Base-by-base conservation (phyloP, 2,888 invertebrate genomes). In the Malachius bipustulatus region DNA sequence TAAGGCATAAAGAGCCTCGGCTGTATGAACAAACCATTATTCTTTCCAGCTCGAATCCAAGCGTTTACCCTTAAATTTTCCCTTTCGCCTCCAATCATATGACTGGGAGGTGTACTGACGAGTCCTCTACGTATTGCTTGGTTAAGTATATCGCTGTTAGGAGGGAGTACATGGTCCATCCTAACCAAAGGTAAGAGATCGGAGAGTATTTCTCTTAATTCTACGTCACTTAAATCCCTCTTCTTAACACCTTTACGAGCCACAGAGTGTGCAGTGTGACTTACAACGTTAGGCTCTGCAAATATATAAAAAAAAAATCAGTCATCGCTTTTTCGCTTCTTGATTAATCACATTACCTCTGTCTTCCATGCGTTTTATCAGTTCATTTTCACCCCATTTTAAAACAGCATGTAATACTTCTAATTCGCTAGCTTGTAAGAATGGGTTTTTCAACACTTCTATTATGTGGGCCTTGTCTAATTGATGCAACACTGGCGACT, bases 1-100 rank as follows among this genome's bases (percentile, higher is more conserved):
- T 93, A 93, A 26, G 94, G 93, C 72, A 87, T 81, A 64, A 93
- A 96, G 42, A 91, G 75, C 29, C 96, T 69, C 33, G 94, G 90
- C 46, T 89, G 76, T 4, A 88, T 78, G 56, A 75, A 77, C 8
- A 82, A 65, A 36, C 82, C 82, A 51, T 75, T 76, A 50, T 75
- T 76, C 50, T 77, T 77, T 9, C 73, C 73, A 33, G 80, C 74
- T 12, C 81, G 74, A 42, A 85, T 81, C 87, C 87, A 87, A 26
- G 85, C 85, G 56, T 78, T 81, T 43, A 77, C 69, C 33, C 77
- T 65, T 30, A 76, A 57, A 56, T 74, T 76, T 51, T 70, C 70
- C 26, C 68, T 60, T 44, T 84, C 83, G 40, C 78, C 80, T 33
- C 82, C 83, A 40, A 85, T 77, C 82, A 85, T 83, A 58, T 84